phyloP scores from a whole-genome alignment of 1,140 invertebrate genomes.

The Polypedilum pembai region DNA sequence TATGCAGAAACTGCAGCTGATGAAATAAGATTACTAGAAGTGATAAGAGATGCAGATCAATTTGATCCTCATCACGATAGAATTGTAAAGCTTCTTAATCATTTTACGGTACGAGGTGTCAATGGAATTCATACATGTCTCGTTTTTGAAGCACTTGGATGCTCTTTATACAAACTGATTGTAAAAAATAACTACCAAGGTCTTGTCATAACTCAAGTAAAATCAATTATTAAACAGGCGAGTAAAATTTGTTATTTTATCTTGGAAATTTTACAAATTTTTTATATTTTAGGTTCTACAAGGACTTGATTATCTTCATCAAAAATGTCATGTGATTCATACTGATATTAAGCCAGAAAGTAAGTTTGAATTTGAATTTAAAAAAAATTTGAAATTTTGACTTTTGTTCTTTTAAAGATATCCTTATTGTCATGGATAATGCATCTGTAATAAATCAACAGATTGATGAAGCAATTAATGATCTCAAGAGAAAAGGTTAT shows the following conservation, averaged over 20 bases:
- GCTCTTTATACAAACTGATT: conserved; percentile 95
- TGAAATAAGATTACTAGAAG: conserved; percentile 94
- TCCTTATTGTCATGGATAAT: conserved; percentile 81
- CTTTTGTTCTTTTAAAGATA: too few relatives aligned
- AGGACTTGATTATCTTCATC: conserved; percentile 93
- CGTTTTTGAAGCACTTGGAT: conserved; percentile 97
- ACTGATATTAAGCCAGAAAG: conserved; percentile 99
- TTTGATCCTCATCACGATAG: conserved; percentile 83
- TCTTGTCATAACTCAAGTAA: conserved; percentile 89
- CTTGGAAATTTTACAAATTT: too few relatives aligned
- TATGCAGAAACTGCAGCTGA: conserved; percentile 98
- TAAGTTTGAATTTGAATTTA: too few relatives aligned
- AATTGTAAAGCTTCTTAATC: conserved; percentile 93
- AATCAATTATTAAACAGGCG: conserved; percentile 87
- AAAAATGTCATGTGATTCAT: conserved; percentile 97
- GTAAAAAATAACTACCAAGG: conserved; percentile 97
- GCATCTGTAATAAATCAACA: conserved; percentile 77
- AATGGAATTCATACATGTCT: conserved; percentile 95
- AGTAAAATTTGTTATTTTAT: background rate
- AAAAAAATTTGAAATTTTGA: too few relatives aligned
- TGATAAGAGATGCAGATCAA: conserved; percentile 85
- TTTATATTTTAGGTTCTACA: conserved; percentile 51
- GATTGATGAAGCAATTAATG: conserved; percentile 78
- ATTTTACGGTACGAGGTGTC: conserved; percentile 95
- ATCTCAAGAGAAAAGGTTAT: conserved; percentile 56